Conservation (phyloP, 1,140 invertebrate species). For the Pachypsylla venusta region DNA sequence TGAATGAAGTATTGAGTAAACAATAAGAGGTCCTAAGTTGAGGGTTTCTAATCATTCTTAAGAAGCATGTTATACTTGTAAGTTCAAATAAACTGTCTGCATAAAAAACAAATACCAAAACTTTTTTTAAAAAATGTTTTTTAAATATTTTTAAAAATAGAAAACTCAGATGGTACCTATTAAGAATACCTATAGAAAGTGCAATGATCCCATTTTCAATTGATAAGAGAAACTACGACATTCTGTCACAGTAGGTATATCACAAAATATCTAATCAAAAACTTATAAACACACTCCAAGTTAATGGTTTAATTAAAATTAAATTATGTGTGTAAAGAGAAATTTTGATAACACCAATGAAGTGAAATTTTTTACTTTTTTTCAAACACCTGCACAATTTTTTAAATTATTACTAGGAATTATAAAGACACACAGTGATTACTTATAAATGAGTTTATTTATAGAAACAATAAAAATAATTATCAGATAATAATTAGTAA, state of each 20-base stretch:
- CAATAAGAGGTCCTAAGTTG: no score
- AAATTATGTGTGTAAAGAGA: not conserved
- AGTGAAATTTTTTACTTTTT: slow-evolving; percentile 2
- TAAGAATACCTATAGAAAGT: not conserved
- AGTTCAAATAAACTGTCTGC: no score
- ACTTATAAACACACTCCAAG: not conserved
- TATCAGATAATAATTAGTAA: not conserved
- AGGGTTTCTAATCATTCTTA: no score
- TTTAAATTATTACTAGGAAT: not conserved
- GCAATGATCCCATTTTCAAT: not conserved
- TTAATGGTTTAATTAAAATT: not conserved
- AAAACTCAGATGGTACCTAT: no score
- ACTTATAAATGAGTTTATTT: not conserved
- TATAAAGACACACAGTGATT: not conserved
- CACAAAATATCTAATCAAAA: not conserved
- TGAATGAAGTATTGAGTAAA: no score
- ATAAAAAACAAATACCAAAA: no score
- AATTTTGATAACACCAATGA: slow-evolving; percentile 5
- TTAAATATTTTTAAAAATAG: no score
- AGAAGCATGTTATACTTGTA: no score
- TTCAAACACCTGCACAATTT: not conserved
- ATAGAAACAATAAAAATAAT: not conserved
- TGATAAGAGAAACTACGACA: not conserved
- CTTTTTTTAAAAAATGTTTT: no score
- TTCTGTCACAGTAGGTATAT: not conserved